A percentile compares a stretch with the other conserved stretches of the same genome.
Evolutionary conservation across 2,113 vertebrate genomes (phyloP).

Genomic region (Kryptolebias marmoratus): DNA sequence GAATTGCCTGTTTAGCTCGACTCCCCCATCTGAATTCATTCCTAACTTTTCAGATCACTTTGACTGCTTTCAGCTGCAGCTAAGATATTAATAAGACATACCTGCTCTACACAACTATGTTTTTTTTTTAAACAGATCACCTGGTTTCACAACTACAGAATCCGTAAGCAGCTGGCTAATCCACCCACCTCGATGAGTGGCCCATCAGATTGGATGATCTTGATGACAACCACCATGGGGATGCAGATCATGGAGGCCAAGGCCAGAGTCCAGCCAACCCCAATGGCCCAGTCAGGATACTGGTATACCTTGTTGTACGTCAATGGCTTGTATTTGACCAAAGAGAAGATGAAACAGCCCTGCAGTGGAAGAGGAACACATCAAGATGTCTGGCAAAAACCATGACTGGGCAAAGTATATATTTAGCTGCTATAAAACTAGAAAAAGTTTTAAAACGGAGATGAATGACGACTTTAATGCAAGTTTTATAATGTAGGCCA

Average conservation of each 20-base stretch:
- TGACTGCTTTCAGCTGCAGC: too few species aligned
- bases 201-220: conserved; percentile 92
- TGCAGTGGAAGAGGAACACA: conserved; percentile 58
- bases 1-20: background rate
- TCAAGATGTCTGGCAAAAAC: too few species aligned
- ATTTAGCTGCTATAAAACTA: too few species aligned
- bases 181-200: conserved; percentile 91
- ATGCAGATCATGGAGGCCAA: conserved; percentile 96
- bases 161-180: background rate
- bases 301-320: conserved; percentile 97
- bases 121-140: background rate
- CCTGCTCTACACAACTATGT: too few species aligned
- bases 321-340: conserved; percentile 95
- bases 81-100: too few species aligned
- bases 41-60: background rate
- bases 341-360: conserved; percentile 96
- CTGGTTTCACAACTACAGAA: too few species aligned
- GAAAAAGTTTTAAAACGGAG: too few species aligned
- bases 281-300: conserved; percentile 94
- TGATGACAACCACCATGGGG: conserved; percentile 93
- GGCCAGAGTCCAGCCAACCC: conserved; percentile 93
- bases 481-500: background rate
- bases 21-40: background rate
- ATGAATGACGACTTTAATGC: too few species aligned
- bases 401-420: too few species aligned